Evolutionary conservation across 2,888 invertebrate species (phyloP).

Genomic region (Petrolisthes cinctipes): DNA sequence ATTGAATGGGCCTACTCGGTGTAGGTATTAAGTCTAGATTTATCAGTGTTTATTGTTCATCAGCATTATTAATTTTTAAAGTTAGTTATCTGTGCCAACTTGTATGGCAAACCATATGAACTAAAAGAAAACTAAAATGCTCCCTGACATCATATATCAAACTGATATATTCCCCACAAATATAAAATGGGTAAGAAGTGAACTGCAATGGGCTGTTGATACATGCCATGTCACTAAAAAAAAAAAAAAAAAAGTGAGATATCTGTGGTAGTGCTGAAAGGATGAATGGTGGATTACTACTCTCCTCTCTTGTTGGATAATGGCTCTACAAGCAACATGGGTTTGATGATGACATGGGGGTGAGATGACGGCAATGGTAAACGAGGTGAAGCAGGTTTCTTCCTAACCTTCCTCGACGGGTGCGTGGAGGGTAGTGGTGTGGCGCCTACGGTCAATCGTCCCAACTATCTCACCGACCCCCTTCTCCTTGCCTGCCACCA

Average conservation of each 20-base stretch:
- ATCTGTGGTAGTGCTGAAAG: background rate
- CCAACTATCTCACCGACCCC: slow-evolving; percentile 37
- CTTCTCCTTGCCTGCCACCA: slow-evolving; percentile 49
- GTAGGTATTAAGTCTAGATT: too few relatives aligned
- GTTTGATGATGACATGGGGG: slow-evolving; percentile 42
- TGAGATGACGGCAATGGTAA: slow-evolving; percentile 31
- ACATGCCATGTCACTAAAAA: background rate
- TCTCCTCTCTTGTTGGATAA: background rate
- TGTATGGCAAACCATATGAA: too few relatives aligned
- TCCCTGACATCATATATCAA: background rate
- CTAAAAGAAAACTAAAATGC: background rate
- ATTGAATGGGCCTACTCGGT: too few relatives aligned
- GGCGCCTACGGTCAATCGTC: slow-evolving; percentile 46
- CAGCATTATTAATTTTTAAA: too few relatives aligned
- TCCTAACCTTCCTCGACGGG: slow-evolving; percentile 27
- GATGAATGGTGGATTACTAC: background rate
- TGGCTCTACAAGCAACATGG: slow-evolving; percentile 44
- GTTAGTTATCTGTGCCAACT: too few relatives aligned
- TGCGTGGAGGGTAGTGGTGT: slow-evolving; percentile 43
- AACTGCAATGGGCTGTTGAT: background rate
- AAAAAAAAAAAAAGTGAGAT: background rate
- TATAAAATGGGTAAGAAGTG: background rate
- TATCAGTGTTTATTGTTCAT: too few relatives aligned
- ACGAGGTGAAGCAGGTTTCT: slow-evolving; percentile 31
- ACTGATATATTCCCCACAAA: too few relatives aligned